phyloP scores from a whole-genome alignment of 2,888 invertebrate genomes.

The Pandemis heparana region DNA sequence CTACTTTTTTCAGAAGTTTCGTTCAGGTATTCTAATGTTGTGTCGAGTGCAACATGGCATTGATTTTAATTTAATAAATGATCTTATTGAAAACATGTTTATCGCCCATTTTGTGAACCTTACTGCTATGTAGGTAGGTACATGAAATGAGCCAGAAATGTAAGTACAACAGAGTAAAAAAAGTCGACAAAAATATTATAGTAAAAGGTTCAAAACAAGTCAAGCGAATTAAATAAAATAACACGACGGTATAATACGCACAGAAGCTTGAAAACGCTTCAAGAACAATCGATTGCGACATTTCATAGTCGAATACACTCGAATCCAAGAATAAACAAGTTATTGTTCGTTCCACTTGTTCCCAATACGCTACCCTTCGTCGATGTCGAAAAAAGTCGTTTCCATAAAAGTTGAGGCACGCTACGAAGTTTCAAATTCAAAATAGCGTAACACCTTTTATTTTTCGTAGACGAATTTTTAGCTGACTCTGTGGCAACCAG shows the following conservation, averaged over 20 bases:
- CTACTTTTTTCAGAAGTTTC: conserved; percentile 38
- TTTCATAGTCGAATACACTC: conserved; percentile 32
- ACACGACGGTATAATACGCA: background rate
- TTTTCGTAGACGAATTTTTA: conserved; percentile 68
- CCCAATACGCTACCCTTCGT: conserved; percentile 35
- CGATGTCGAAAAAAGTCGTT: conserved; percentile 34
- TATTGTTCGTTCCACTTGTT: conserved; percentile 32
- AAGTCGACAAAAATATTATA: background rate
- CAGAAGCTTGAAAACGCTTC: conserved; percentile 13
- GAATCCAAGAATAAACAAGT: conserved; percentile 39
- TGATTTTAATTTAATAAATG: background rate
- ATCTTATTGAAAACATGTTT: background rate
- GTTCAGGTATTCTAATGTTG: conserved; percentile 22
- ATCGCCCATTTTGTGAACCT: background rate
- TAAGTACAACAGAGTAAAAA: background rate
- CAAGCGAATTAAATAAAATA: background rate
- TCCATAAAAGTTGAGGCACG: conserved; percentile 55
- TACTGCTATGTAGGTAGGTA: too few species aligned
- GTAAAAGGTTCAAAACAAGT: background rate
- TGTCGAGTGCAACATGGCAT: conserved; percentile 5
- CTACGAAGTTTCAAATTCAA: conserved; percentile 67
- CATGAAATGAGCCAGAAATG: background rate
- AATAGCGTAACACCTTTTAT: conserved; percentile 75
- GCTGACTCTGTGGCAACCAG: conserved; percentile 69
- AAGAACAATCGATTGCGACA: conserved; percentile 27